Conservation (phyloP, 2,888 invertebrate species). For the Teleogryllus oceanicus region DNA sequence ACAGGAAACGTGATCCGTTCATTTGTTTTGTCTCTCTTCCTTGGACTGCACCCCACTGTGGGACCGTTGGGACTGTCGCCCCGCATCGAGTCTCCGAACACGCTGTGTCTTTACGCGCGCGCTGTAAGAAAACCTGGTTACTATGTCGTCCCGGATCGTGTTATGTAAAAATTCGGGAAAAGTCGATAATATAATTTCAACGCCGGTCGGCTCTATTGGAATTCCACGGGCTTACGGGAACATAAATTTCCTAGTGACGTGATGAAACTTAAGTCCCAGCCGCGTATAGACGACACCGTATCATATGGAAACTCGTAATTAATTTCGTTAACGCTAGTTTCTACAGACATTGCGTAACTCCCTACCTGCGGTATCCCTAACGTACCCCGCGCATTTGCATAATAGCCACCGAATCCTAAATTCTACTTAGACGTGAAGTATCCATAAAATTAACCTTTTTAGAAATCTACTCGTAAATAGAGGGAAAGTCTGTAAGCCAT, state of each 20-base stretch:
- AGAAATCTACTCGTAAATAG: not conserved
- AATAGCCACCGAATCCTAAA: slow-evolving; percentile 11
- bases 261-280: not conserved
- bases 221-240: not conserved
- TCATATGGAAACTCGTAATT: slow-evolving; percentile 3
- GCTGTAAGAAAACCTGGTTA: not conserved
- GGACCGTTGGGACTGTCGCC: too few relatives aligned
- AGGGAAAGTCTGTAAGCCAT: not conserved
- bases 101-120: not conserved
- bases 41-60: too few relatives aligned
- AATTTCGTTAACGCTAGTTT: slow-evolving; percentile 3
- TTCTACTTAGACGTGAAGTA: not conserved
- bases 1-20: too few relatives aligned
- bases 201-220: not conserved
- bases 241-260: slow-evolving; percentile 3
- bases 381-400: not conserved
- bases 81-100: not conserved
- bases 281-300: not conserved
- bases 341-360: slow-evolving; percentile 2
- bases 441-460: slow-evolving; percentile 18
- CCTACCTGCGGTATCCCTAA: not conserved
- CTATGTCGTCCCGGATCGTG: not conserved
- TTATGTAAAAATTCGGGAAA: not conserved
- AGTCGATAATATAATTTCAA: not conserved
- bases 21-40: too few relatives aligned